Evolutionary conservation across 2,113 vertebrate genomes (phyloP), one percentile per base, ranked within the genome.

Genomic region (Malurus alboscapulatus): DNA sequence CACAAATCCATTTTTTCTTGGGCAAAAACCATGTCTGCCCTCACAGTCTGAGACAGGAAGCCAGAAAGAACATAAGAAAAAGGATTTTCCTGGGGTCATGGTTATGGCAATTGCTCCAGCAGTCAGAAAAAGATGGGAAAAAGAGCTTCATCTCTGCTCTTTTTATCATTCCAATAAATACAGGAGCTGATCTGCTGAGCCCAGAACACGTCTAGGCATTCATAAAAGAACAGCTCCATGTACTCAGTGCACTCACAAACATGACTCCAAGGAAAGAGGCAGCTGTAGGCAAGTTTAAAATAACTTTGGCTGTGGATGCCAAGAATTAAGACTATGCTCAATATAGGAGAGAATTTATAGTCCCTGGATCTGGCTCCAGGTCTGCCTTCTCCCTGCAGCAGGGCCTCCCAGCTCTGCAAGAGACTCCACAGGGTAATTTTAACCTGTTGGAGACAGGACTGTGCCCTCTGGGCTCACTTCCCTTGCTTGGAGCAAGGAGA

Each of bases 211-310:
- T 14, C 92, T 77, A 76, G 59, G 48, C 77, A 47, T 81, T 87
- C 17, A 25, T 24, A 69, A 51, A 62, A 87, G 84, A 73, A 30
- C 67, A 76, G 25, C 15, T 36, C 53, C 4, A 7, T 42, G n/a
- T 20, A 40, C 3, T 5, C 65, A 78, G 84, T 65, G 69, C 34
- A 15, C 61, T 87, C 40, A 21, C 0, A 3, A 77, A 54, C 76
- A 25, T 22, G 73, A n/a, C 78, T 87, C 61, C 13, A 24, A 95
- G 87, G 90, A 76, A 59, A 88, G 61, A 0, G 68, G 92, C 96
- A 96, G 92, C 90, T 96, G 95, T 7, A 95, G 90, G 66, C 59
- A 54, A 82, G 82, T 87, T 90, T 93, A 96, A 96, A 95, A 96
- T 96, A 96, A 88, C 95, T 93, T 20, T 15, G 57, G 72, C 90